A percentile compares a stretch with the other conserved stretches of the same genome.
Conservation (phyloP, 2,888 invertebrate species). For the Argynnis bischoffii region DNA sequence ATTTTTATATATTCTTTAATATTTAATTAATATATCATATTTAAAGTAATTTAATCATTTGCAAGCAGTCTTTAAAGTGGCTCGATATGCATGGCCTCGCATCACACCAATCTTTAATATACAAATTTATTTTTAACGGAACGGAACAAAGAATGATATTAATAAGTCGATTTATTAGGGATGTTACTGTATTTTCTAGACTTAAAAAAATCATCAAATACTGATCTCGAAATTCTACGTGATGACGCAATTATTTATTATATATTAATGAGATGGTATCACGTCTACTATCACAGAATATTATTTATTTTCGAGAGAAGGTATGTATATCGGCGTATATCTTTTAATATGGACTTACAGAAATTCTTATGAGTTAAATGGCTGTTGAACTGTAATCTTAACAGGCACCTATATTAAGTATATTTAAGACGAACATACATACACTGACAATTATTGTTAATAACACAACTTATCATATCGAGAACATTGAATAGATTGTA, state of each 20-base stretch:
- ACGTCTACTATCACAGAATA: slow-evolving; percentile 82
- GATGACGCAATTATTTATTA: slow-evolving; percentile 52
- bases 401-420: slow-evolving; percentile 51
- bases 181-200: slow-evolving; percentile 13
- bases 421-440: slow-evolving; percentile 29
- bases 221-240: slow-evolving; percentile 48
- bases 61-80: slow-evolving; percentile 63
- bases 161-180: not conserved
- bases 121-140: slow-evolving; percentile 1
- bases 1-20: slow-evolving; percentile 11
- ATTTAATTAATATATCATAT: slow-evolving; percentile 21
- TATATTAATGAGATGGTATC: slow-evolving; percentile 73
- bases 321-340: slow-evolving; percentile 47
- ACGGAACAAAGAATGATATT: not conserved
- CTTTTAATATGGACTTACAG: slow-evolving; percentile 51
- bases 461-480: slow-evolving; percentile 36
- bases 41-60: slow-evolving; percentile 24
- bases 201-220: slow-evolving; percentile 28
- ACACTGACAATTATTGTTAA: slow-evolving; percentile 29
- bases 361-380: slow-evolving; percentile 29
- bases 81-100: slow-evolving; percentile 43
- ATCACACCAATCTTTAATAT: slow-evolving; percentile 6
- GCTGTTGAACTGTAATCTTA: slow-evolving; percentile 43
- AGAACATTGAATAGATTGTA: slow-evolving; percentile 40
- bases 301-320: slow-evolving; percentile 67